Conservation (phyloP, 2,113 vertebrate genomes). For the human region GRCh38 chr2:227622501-227623000, state of each 20-base stretch:
- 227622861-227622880: neutral
- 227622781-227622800: neutral
- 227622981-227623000: neutral
- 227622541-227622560: neutral
- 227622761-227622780: neutral
- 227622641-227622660: neutral
- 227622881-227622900: neutral
- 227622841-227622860: neutral
- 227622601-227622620: neutral
- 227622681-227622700: neutral
- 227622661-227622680: neutral
- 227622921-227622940: neutral
- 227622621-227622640: neutral
- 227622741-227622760: neutral
- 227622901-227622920: neutral
- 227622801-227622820: neutral
- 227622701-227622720: neutral
- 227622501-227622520: neutral
- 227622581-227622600: neutral
- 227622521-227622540: neutral
- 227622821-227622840: neutral
- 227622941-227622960: neutral
- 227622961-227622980: neutral
- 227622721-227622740: neutral
- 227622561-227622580: neutral